These are phyloP conservation scores for Oasisia sp. DNA, from an alignment of 2,888 invertebrate species.

Conservation along the genomic window DNA sequence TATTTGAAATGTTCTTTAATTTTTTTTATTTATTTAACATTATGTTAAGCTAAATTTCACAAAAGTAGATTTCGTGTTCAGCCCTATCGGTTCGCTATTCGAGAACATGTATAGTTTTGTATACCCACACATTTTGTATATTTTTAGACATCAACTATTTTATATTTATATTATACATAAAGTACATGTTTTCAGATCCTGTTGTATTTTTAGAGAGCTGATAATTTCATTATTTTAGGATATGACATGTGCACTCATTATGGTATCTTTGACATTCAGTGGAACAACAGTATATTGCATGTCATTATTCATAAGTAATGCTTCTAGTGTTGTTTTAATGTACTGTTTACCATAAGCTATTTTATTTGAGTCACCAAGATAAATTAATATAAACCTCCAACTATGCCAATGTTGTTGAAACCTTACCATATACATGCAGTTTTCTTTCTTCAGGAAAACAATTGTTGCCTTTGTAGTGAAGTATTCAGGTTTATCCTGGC, in stretches of 20 bases:
- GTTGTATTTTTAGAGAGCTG: no score
- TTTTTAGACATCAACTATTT: no score
- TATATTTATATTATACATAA: no score
- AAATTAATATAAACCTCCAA: not conserved
- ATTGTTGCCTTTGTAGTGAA: constrained; percentile 83
- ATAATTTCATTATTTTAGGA: no score
- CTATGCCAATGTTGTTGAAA: constrained; percentile 14
- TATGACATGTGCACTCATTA: not conserved
- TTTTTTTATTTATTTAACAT: no score
- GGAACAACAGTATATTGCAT: not conserved
- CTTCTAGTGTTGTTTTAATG: not conserved
- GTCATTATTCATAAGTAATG: not conserved
- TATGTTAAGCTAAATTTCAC: no score
- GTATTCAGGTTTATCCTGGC: constrained; percentile 82
- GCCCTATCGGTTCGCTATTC: no score
- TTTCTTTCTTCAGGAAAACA: constrained; percentile 82
- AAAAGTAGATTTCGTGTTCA: no score
- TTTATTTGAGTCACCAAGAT: not conserved
- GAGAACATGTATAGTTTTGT: no score
- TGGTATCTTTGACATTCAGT: not conserved
- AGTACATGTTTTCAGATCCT: no score
- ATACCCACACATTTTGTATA: no score
- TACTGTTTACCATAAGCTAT: not conserved
- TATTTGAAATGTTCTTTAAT: no score
- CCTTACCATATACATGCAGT: constrained; percentile 81